phyloP scores from a whole-genome alignment of 2,113 vertebrate genomes.

The Uria lomvia region DNA sequence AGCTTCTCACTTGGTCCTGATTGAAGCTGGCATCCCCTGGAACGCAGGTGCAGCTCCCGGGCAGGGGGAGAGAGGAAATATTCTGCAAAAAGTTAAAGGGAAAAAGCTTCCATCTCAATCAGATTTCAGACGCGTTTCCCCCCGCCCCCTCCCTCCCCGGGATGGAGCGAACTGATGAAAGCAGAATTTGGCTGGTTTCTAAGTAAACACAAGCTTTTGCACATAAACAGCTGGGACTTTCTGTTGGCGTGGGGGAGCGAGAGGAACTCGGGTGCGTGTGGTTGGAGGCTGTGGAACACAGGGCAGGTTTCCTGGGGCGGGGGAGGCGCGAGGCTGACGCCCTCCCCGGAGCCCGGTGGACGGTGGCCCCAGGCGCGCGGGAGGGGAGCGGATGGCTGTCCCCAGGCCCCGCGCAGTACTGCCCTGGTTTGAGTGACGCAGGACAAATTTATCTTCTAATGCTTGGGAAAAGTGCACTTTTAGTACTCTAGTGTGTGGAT shows the following conservation, averaged over 20 bases:
- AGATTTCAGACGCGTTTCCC: not conserved
- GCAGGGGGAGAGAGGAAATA: not conserved
- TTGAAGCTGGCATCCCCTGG: not conserved
- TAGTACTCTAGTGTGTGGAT: not conserved
- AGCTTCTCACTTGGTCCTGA: not conserved
- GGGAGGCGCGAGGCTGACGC: not conserved
- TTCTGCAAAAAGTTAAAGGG: not conserved
- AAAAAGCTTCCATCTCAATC: not conserved
- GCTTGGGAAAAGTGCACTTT: not conserved
- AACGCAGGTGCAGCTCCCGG: not conserved
- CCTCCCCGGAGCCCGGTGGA: fast-evolving
- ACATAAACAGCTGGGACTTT: not conserved
- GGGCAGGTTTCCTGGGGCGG: not conserved
- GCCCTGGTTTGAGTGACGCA: not conserved
- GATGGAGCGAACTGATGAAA: not conserved
- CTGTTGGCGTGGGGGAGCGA: not conserved
- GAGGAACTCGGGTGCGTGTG: fast-evolving
- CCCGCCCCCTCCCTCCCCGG: too few species aligned
- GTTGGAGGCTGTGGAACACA: not conserved
- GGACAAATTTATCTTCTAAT: not conserved
- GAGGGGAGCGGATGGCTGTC: not conserved
- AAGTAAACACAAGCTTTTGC: not conserved
- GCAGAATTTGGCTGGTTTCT: not conserved
- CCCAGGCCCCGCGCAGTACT: not conserved
- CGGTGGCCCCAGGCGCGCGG: fast-evolving